Percentiles rank a stretch among this genome's conserved stretches.
These are phyloP conservation scores for Falco punctatus DNA, from an alignment of 2,113 vertebrate genomes.

Conservation along the genomic window DNA sequence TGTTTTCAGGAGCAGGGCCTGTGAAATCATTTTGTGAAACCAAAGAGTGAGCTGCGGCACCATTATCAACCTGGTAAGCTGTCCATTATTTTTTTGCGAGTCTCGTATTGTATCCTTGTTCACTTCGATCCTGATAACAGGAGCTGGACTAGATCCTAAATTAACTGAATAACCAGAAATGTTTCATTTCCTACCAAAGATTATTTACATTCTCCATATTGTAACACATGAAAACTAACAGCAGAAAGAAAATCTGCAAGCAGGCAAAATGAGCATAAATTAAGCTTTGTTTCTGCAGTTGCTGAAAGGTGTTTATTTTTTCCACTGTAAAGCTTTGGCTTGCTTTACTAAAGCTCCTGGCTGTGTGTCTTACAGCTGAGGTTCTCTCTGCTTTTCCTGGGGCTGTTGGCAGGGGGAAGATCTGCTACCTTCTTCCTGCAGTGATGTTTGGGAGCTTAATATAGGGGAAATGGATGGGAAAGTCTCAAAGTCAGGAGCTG, in stretches of 20 bases:
- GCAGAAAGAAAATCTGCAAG: background rate
- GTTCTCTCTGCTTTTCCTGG: background rate
- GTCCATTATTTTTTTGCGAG: background rate
- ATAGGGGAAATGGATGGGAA: background rate
- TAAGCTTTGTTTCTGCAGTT: background rate
- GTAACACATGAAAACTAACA: background rate
- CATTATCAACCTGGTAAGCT: background rate
- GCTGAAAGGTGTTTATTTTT: background rate
- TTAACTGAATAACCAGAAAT: background rate
- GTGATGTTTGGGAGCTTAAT: background rate
- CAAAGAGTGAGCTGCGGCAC: background rate
- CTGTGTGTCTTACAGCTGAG: background rate
- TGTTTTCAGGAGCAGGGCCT: background rate
- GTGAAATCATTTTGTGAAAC: rapidly evolving
- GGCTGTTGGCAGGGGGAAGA: background rate
- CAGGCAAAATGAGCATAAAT: background rate
- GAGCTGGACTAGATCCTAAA: background rate
- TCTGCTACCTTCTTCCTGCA: background rate
- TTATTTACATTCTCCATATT: background rate
- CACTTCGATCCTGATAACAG: background rate
- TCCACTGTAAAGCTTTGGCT: background rate
- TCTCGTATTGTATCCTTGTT: too few species aligned
- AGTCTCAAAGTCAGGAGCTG: background rate
- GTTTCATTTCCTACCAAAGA: background rate
- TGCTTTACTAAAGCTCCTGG: background rate